Evolutionary conservation across 2,113 vertebrate genomes (phyloP).

Genomic region (Onychorhynchus coronatus): DNA sequence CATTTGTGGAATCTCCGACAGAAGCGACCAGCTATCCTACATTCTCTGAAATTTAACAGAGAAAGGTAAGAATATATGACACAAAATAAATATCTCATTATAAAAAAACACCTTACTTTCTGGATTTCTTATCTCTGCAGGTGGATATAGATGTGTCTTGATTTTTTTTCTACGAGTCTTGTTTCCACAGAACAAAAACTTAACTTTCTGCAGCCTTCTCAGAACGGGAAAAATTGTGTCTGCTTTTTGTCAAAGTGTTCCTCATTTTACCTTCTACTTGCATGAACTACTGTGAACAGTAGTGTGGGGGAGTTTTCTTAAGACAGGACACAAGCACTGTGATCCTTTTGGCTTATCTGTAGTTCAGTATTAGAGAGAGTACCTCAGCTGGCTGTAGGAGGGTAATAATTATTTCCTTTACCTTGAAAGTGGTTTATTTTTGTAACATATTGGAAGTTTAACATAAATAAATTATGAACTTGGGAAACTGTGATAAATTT

Average conservation of each 20-base stretch:
- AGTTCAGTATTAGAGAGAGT: not conserved
- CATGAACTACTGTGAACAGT: not conserved
- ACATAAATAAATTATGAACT: not conserved
- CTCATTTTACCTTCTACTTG: not conserved
- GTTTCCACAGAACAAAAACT: not conserved
- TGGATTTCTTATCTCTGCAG: not conserved
- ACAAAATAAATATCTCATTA: not conserved
- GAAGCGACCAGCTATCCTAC: slow-evolving; percentile 92
- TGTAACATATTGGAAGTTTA: not conserved
- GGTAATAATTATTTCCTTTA: not conserved
- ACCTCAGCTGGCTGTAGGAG: not conserved
- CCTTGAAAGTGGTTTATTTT: not conserved
- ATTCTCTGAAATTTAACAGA: slow-evolving; percentile 97
- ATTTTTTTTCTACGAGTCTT: not conserved
- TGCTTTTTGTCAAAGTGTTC: not conserved
- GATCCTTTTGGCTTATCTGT: not conserved
- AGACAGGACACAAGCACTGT: not conserved
- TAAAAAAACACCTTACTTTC: not conserved
- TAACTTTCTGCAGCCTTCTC: too few species aligned
- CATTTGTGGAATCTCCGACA: slow-evolving; percentile 98
- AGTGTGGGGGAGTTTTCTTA: not conserved
- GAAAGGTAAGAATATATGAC: slow-evolving; percentile 82
- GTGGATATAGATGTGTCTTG: not conserved
- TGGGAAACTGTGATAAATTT: not conserved
- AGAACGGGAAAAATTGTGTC: not conserved